A percentile compares a stretch with the other conserved stretches of the same genome.
Conservation (phyloP, 2,797 vertebrate genomes). For the Cebuella pygmaea region DNA sequence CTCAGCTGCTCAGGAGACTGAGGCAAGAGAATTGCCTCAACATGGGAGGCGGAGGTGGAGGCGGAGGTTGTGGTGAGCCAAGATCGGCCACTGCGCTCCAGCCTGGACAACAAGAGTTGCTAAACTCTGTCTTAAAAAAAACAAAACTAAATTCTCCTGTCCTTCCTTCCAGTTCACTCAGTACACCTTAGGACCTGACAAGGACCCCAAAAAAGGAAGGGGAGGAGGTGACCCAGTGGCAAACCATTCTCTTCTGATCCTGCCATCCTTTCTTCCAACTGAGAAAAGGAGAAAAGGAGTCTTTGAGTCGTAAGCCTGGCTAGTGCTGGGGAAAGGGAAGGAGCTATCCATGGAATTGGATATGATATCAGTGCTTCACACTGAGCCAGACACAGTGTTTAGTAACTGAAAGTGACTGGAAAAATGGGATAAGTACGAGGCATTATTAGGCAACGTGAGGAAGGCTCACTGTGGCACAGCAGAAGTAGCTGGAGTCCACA, state of each 20-base stretch:
- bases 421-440: neutral
- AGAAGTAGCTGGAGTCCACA: neutral
- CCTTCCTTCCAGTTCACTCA: neutral
- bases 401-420: neutral
- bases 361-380: neutral
- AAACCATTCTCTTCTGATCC: neutral
- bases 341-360: neutral
- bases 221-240: neutral
- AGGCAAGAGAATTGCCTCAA: no score
- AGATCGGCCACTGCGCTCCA: no score
- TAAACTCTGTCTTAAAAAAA: no score
- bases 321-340: neutral
- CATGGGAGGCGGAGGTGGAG: accelerated
- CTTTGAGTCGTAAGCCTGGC: no score
- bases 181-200: neutral
- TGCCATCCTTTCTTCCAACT: neutral
- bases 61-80: no score
- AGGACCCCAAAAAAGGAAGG: neutral
- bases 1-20: no score
- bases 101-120: no score
- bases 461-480: neutral
- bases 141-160: neutral
- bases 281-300: neutral
- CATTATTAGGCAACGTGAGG: neutral
- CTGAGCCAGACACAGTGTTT: neutral